Conservation (phyloP, 2,888 invertebrate species). For the Tinea pellionella region DNA sequence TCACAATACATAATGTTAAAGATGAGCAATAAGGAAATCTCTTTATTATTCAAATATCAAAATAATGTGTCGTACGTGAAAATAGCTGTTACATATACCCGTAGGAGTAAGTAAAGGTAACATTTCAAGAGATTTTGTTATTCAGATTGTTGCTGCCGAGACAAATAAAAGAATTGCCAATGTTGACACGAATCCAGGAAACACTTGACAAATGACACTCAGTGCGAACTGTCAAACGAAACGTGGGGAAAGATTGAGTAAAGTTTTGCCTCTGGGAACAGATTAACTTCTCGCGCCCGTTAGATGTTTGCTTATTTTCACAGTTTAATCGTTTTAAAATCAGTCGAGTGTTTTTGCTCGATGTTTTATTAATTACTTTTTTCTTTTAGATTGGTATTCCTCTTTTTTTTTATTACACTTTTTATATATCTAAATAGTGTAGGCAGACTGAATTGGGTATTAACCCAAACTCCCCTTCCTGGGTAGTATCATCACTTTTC, state of each 20-base stretch:
- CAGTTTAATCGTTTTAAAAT: not conserved
- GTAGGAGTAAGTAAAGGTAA: not conserved
- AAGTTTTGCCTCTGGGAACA: not conserved
- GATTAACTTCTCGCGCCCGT: not conserved
- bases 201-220: constrained; percentile 5
- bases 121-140: not conserved
- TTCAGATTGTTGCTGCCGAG: not conserved
- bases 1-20: no score
- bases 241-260: not conserved
- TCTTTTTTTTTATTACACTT: no score
- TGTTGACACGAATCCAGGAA: not conserved
- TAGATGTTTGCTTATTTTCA: not conserved
- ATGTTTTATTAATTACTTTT: no score
- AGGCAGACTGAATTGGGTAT: no score
- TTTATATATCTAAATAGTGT: no score
- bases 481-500: no score
- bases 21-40: no score
- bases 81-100: not conserved
- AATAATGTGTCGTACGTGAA: not conserved
- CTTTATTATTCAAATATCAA: no score
- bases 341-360: no score
- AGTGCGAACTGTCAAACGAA: not conserved
- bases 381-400: no score
- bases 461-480: no score
- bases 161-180: constrained; percentile 6